Percentiles rank a stretch among this genome's conserved stretches.
These are phyloP conservation scores for Ceraclea dissimilis DNA, from an alignment of 2,888 invertebrate genomes.

Conservation along the genomic window DNA sequence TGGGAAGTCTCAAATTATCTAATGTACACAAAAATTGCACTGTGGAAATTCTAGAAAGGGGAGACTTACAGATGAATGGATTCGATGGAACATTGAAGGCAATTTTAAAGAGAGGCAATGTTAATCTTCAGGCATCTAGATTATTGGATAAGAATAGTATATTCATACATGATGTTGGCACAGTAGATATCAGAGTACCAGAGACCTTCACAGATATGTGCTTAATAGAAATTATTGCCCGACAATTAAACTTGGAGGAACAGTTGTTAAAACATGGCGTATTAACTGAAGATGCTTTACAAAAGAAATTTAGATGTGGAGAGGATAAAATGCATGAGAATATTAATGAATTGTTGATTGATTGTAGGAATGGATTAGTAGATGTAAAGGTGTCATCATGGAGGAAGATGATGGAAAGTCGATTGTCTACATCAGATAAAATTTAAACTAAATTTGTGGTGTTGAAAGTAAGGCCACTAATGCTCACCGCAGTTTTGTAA, in stretches of 20 bases:
- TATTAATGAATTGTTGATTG: slow-evolving; percentile 42
- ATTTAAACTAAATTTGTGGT: background rate
- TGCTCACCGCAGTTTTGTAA: too few species aligned
- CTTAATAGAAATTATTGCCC: slow-evolving; percentile 45
- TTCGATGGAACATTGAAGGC: slow-evolving; percentile 43
- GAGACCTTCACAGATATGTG: slow-evolving; percentile 42
- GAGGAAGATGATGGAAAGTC: slow-evolving; percentile 19
- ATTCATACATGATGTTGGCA: slow-evolving; percentile 47
- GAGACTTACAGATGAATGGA: slow-evolving; percentile 41
- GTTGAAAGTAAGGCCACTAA: too few species aligned
- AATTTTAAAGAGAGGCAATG: slow-evolving; percentile 44
- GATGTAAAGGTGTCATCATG: slow-evolving; percentile 39
- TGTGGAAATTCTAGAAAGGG: slow-evolving; percentile 45
- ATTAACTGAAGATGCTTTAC: slow-evolving; percentile 45
- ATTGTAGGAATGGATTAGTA: slow-evolving; percentile 48
- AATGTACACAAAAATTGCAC: slow-evolving; percentile 39
- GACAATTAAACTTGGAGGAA: slow-evolving; percentile 43
- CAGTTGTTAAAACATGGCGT: slow-evolving; percentile 42
- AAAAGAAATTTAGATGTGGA: slow-evolving; percentile 41
- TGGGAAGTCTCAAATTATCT: slow-evolving; percentile 40
- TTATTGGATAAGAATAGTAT: slow-evolving; percentile 44
- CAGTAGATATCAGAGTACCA: slow-evolving; percentile 41
- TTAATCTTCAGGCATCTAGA: slow-evolving; percentile 42
- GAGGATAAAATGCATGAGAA: slow-evolving; percentile 32
- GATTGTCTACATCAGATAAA: background rate